Percentiles rank a stretch among this genome's conserved stretches.
phyloP scores from a whole-genome alignment of 2,888 invertebrate genomes.

The Heliothis peltigera region DNA sequence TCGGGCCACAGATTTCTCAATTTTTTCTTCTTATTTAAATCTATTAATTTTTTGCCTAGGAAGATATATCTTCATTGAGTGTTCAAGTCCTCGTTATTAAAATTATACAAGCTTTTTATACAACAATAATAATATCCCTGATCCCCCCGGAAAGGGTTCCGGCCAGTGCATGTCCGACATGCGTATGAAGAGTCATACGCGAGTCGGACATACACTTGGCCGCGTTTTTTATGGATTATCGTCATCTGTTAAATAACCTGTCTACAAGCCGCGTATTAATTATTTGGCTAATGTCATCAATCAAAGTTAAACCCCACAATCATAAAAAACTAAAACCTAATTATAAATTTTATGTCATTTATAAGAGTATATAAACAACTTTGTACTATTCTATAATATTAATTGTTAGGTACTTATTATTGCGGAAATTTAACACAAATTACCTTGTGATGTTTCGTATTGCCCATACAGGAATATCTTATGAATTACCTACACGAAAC shows the following conservation, averaged over 20 bases:
- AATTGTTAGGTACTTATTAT: constrained; percentile 34
- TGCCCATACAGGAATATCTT: constrained; percentile 54
- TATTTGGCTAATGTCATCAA: not conserved
- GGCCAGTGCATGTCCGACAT: too few species aligned
- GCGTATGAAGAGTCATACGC: too few species aligned
- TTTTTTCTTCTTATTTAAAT: too few species aligned
- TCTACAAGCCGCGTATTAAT: not conserved
- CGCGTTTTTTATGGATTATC: constrained; percentile 16
- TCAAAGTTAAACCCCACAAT: not conserved
- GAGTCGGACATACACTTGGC: too few species aligned
- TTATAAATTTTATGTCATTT: too few species aligned
- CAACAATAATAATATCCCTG: too few species aligned
- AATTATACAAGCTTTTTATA: too few species aligned
- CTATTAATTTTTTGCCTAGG: too few species aligned
- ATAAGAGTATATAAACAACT: not conserved
- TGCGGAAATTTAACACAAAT: constrained; percentile 33
- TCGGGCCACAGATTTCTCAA: too few species aligned
- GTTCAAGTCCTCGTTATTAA: too few species aligned
- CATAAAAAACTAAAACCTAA: not conserved
- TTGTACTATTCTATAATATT: constrained; percentile 30
- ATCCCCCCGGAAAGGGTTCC: too few species aligned
- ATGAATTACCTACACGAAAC: constrained; percentile 44
- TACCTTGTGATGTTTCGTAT: constrained; percentile 26
- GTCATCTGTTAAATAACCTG: not conserved
- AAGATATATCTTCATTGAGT: too few species aligned